A percentile compares a stretch with the other conserved stretches of the same genome.
Conservation (phyloP, 2,888 invertebrate species). For the Aethes cnicana region DNA sequence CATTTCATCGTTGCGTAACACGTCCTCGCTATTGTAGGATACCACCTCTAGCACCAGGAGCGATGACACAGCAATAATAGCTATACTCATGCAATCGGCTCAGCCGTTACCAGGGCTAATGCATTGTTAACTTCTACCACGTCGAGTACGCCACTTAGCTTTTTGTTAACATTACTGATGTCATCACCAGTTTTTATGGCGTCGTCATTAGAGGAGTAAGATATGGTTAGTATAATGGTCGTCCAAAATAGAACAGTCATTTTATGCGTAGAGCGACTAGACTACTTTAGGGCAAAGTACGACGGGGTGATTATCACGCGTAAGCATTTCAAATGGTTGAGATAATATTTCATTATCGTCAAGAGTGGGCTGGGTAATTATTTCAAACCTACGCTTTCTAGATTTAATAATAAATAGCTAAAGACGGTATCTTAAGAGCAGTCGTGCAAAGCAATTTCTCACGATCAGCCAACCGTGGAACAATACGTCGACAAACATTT, state of each 20-base stretch:
- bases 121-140: slow-evolving; percentile 13
- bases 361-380: neutral
- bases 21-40: slow-evolving; percentile 52
- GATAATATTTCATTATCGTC: too few species aligned
- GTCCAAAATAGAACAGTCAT: slow-evolving; percentile 25
- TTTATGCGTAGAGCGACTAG: slow-evolving; percentile 13
- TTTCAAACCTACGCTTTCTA: slow-evolving; percentile 15
- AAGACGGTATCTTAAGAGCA: slow-evolving; percentile 34
- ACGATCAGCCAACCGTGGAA: slow-evolving; percentile 54
- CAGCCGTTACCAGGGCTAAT: slow-evolving; percentile 41
- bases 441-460: slow-evolving; percentile 52
- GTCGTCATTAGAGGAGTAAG: slow-evolving; percentile 24
- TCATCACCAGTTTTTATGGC: slow-evolving; percentile 29
- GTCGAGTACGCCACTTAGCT: slow-evolving; percentile 16
- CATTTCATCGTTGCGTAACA: slow-evolving; percentile 60
- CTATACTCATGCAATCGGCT: slow-evolving; percentile 44
- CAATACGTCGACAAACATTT: slow-evolving; percentile 56
- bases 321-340: neutral
- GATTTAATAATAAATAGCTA: slow-evolving; percentile 16
- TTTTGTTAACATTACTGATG: slow-evolving; percentile 26
- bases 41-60: slow-evolving; percentile 37
- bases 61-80: slow-evolving; percentile 54
- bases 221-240: slow-evolving; percentile 20
- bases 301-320: slow-evolving; percentile 1
- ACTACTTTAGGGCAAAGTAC: neutral